Conservation (phyloP, 2,797 vertebrate species). For the Tiaroga cobitis region DNA sequence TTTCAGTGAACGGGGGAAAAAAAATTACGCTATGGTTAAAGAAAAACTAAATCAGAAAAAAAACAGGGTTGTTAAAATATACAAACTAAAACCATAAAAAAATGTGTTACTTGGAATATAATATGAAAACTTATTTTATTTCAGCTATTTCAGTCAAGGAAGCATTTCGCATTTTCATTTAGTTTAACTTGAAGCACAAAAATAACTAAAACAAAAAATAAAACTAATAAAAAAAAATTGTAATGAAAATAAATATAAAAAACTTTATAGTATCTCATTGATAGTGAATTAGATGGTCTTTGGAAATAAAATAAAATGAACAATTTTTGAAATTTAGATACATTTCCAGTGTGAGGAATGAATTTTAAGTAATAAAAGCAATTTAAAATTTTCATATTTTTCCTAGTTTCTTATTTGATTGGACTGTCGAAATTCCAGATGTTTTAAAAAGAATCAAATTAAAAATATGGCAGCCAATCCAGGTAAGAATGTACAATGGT, state of each 20-base stretch:
- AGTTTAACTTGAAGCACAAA: neutral
- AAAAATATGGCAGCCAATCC: neutral
- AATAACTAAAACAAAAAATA: neutral
- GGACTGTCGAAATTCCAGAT: neutral
- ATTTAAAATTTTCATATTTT: neutral
- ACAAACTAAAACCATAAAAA: neutral
- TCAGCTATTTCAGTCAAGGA: neutral
- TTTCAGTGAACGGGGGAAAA: neutral
- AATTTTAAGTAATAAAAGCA: neutral
- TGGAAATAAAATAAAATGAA: too few species aligned
- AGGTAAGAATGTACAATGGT: neutral
- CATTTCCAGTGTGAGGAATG: neutral
- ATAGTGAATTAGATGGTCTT: neutral
- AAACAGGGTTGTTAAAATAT: neutral
- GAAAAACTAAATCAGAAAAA: neutral
- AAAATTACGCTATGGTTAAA: neutral
- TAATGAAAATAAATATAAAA: neutral
- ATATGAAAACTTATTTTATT: neutral
- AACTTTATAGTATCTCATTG: neutral
- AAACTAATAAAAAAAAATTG: neutral
- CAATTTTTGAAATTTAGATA: slow-evolving; percentile 31
- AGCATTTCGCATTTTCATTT: neutral
- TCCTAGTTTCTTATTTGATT: neutral
- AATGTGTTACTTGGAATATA: neutral
- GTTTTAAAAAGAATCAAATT: neutral